phyloP scores from a whole-genome alignment of 2,113 vertebrate species.

The Mandrillus leucophaeus region DNA sequence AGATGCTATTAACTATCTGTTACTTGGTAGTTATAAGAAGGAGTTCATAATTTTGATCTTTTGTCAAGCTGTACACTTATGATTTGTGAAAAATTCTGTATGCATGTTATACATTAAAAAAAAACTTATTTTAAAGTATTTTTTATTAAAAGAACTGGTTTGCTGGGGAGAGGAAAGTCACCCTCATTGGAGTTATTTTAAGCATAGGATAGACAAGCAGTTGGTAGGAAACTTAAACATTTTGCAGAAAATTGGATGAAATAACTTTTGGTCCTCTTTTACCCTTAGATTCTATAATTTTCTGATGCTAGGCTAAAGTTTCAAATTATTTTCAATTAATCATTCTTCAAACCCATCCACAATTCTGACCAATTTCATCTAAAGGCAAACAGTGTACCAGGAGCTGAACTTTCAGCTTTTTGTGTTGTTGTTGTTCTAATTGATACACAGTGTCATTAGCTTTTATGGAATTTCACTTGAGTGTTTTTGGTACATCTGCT shows the following conservation, averaged over 20 bases:
- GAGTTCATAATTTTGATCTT: not conserved
- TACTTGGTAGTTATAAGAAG: not conserved
- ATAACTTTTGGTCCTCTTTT: not conserved
- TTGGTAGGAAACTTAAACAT: not conserved
- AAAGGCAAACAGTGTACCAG: not conserved
- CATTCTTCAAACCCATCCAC: not conserved
- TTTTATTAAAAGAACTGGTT: not conserved
- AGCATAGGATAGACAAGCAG: not conserved
- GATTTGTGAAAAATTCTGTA: not conserved
- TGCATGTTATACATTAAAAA: not conserved
- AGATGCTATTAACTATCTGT: not conserved
- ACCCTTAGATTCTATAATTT: not conserved
- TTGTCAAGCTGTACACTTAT: no score
- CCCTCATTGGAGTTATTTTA: not conserved
- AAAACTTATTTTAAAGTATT: not conserved
- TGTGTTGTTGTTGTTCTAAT: not conserved
- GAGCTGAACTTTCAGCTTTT: not conserved
- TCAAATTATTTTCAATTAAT: not conserved
- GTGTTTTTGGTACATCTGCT: not conserved
- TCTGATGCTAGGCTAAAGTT: not conserved
- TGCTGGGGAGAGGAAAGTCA: not conserved
- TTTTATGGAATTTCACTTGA: not conserved
- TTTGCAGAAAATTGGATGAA: not conserved
- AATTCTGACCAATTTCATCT: not conserved
- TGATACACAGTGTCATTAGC: not conserved